A percentile compares a stretch with the other conserved stretches of the same genome.
Evolutionary conservation across 2,113 vertebrate genomes (phyloP).

Genomic region (Thoracochromis brauschi): DNA sequence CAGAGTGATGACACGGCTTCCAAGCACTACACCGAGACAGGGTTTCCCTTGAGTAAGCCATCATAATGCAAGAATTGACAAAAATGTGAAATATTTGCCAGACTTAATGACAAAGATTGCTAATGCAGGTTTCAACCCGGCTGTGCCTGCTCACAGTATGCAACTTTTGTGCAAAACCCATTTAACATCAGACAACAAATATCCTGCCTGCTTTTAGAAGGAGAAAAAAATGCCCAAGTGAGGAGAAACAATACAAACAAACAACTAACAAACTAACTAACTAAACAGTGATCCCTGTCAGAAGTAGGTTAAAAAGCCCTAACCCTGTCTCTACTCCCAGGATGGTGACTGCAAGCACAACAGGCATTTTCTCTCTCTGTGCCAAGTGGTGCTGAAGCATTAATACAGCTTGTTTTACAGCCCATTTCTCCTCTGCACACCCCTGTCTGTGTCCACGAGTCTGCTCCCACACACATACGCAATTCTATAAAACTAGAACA

Average conservation of each 20-base stretch:
- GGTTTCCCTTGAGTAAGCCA: neutral
- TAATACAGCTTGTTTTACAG: conserved; percentile 29
- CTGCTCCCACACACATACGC: conserved; percentile 21
- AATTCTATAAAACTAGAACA: conserved; percentile 42
- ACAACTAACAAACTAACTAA: neutral
- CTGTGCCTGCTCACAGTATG: neutral
- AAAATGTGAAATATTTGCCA: neutral
- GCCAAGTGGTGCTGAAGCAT: conserved; percentile 18
- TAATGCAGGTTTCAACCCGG: neutral
- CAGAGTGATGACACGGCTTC: neutral
- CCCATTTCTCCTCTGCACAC: conserved; percentile 25
- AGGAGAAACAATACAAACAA: neutral
- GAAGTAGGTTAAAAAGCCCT: neutral
- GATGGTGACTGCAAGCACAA: neutral
- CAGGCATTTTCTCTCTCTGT: neutral
- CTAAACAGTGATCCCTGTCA: neutral
- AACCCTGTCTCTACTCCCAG: neutral
- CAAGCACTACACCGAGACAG: neutral
- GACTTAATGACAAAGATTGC: neutral
- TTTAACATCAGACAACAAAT: neutral
- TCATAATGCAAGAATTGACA: neutral
- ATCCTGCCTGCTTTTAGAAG: neutral
- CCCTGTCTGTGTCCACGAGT: neutral
- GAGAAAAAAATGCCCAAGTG: neutral
- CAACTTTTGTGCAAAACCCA: neutral